A percentile compares a stretch with the other conserved stretches of the same genome.
phyloP scores from a whole-genome alignment of 2,797 vertebrate species.

The Salmo trutta region DNA sequence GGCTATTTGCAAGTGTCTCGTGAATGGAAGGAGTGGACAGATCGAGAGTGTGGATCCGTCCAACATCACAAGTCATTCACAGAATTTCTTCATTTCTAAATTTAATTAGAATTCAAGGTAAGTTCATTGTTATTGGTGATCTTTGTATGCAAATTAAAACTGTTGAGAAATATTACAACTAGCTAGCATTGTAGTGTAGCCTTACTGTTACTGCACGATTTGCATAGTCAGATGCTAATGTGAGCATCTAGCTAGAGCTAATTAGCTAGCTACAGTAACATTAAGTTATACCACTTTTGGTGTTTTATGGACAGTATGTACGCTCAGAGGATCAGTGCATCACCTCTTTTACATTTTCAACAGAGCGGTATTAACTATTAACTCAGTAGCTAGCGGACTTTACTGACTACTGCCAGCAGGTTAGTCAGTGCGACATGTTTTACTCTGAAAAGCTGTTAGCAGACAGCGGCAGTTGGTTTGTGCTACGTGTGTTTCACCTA shows the following conservation, averaged over 20 bases:
- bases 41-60: neutral
- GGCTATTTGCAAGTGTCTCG: neutral
- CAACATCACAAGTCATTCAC: neutral
- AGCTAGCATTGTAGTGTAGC: neutral
- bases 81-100: neutral
- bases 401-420: neutral
- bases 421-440: neutral
- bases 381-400: neutral
- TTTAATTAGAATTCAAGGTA: neutral
- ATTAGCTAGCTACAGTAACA: neutral
- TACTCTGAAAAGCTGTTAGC: neutral
- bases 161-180: neutral
- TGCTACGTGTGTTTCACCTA: too few species aligned
- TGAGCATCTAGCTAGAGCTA: neutral
- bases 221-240: too few species aligned
- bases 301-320: conserved; percentile 2
- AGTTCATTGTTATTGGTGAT: neutral
- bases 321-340: neutral
- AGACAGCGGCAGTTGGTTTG: neutral
- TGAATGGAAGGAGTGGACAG: neutral
- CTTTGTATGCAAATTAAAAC: neutral
- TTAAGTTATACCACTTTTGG: neutral
- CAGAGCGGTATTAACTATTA: neutral
- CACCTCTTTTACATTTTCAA: neutral
- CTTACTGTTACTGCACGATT: neutral